Evolutionary conservation across 2,888 invertebrate species (phyloP), one percentile per base, ranked within the genome.

Genomic region (Perizoma flavofasciatum): DNA sequence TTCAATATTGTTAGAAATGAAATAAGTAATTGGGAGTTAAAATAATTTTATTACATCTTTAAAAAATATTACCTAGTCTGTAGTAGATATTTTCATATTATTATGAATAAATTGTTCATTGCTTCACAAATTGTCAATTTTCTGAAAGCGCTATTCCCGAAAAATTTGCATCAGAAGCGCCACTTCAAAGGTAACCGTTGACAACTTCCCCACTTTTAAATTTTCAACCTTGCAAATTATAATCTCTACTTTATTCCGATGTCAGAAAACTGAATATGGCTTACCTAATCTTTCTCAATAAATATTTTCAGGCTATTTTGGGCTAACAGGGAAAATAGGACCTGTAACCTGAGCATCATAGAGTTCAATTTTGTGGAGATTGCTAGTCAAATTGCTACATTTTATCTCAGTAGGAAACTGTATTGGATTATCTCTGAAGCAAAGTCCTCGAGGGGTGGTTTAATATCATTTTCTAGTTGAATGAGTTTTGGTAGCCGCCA

Each of bases 401-500:
- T 70, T 63, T 59, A 11, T 58, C 56, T 58, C 54, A 44, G 39
- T 34, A 41, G 49, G 34, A 50, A 54, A 59, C 61, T 66, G 79
- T 78, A 89, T 88, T 83, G 77, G 80, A 82, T 90, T 89, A 89
- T 83, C 73, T 81, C 71, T 66, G 76, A 85, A 86, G 82, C 84
- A 82, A 72, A 72, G 80, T 75, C 70, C 64, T 75, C 66, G 71
- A 72, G 81, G 89, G 88, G 85, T 81, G 79, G 80, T 80, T 81
- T 90, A 91, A 92, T 77, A 66, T 72, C 78, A 91, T 92, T 91
- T 88, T 79, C 83, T 84, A 86, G 89, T 88, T 90, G 91, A 87
- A 92, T 91, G 91, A 89, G 90, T 89, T 91, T 92, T 91, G 85
- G 91, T 88, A 91, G 90, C 91, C 90, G 89, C 88, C 79, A 89